These are phyloP conservation scores for Drosophila suzukii DNA, from an alignment of 1,140 invertebrate genomes.

Conservation along the genomic window DNA sequence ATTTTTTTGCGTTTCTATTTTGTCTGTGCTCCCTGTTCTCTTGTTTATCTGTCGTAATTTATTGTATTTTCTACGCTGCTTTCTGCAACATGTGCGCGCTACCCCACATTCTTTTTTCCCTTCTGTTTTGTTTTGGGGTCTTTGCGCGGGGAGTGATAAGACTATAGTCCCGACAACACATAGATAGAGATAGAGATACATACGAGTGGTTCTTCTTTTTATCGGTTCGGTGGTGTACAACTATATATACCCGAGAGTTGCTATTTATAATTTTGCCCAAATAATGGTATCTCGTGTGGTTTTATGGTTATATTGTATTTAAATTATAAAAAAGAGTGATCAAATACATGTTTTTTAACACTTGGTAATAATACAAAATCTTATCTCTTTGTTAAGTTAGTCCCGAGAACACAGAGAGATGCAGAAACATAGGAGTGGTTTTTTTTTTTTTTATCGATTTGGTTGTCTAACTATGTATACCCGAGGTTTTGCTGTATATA, in stretches of 20 bases:
- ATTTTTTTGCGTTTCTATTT: conserved; percentile 8
- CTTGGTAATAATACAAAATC: too few relatives aligned
- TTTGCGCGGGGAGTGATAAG: conserved; percentile 18
- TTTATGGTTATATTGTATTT: neutral
- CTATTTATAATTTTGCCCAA: neutral
- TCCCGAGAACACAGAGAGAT: too few relatives aligned
- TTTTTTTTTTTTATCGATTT: too few relatives aligned
- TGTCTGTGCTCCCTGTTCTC: conserved; percentile 11
- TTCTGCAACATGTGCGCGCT: conserved; percentile 39
- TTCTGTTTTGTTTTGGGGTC: conserved; percentile 6
- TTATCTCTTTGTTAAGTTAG: too few relatives aligned
- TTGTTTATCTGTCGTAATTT: conserved; percentile 39
- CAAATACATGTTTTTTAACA: neutral
- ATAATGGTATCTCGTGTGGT: neutral
- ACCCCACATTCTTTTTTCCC: neutral
- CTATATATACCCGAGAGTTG: neutral
- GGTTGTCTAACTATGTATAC: too few relatives aligned
- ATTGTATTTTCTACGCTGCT: conserved; percentile 37
- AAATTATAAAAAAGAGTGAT: neutral
- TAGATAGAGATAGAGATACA: conserved; percentile 41
- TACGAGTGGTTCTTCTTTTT: neutral
- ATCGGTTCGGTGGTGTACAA: conserved; percentile 1
- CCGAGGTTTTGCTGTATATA: too few relatives aligned
- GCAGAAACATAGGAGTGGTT: too few relatives aligned
- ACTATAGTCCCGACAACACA: conserved; percentile 5